A percentile compares a stretch with the other conserved stretches of the same genome.
phyloP scores from a whole-genome alignment of 2,113 vertebrate genomes.

The Gulo gulo region DNA sequence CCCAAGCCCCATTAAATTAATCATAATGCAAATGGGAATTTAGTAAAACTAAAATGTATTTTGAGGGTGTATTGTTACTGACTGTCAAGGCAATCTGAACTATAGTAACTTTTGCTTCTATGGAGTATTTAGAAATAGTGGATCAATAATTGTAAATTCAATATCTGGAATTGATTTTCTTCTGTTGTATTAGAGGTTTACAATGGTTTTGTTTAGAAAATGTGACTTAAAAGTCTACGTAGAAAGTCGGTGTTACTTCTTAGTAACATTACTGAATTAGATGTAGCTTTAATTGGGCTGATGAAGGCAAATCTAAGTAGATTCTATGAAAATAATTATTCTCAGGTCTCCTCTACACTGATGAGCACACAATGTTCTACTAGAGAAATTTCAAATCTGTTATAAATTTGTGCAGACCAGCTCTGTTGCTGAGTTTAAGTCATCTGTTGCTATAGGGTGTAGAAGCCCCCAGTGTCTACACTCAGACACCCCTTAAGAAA shows the following conservation, averaged over 20 bases:
- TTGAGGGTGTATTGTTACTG: not conserved
- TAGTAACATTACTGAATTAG: not conserved
- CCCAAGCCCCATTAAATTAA: not conserved
- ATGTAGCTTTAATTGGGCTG: slow-evolving; percentile 8
- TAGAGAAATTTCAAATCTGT: not conserved
- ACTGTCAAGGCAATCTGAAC: not conserved
- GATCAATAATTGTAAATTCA: slow-evolving; percentile 50
- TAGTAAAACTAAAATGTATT: not conserved
- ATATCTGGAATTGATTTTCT: slow-evolving; percentile 39
- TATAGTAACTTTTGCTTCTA: slow-evolving; percentile 48
- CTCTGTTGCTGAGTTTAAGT: not conserved
- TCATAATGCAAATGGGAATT: not conserved
- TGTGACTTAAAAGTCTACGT: not conserved
- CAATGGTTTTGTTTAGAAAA: slow-evolving; percentile 50
- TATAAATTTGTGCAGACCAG: slow-evolving; percentile 4
- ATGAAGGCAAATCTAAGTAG: not conserved
- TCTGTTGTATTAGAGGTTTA: slow-evolving; percentile 40
- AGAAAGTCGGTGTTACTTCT: not conserved
- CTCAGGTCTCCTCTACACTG: not conserved
- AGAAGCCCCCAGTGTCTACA: not conserved
- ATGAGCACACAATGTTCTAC: not conserved
- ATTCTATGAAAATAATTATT: slow-evolving; percentile 4
- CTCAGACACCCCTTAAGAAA: not conserved
- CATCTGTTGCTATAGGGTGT: not conserved
- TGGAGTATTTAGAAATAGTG: not conserved